Evolutionary conservation across 2,888 invertebrate species (phyloP).

Genomic region (Copidosoma aretas): DNA sequence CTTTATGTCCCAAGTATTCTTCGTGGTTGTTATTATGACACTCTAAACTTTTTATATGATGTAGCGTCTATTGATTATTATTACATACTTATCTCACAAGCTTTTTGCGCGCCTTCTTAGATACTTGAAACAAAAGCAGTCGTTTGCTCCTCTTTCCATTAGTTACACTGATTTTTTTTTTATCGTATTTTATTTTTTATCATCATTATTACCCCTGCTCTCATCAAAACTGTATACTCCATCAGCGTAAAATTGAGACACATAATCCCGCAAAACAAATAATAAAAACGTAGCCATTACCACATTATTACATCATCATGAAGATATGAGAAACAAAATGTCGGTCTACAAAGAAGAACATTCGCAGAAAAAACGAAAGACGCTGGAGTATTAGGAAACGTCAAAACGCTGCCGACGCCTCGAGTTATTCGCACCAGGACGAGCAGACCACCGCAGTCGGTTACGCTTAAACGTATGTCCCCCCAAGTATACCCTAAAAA

Average conservation of each 20-base stretch:
- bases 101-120: slow-evolving; percentile 22
- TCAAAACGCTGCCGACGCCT: slow-evolving; percentile 10
- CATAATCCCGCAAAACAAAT: no score
- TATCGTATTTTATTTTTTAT: neutral
- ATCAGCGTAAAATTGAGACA: no score
- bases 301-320: no score
- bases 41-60: neutral
- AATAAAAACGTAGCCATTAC: no score
- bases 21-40: neutral
- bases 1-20: neutral
- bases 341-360: neutral
- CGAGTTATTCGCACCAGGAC: slow-evolving; percentile 13
- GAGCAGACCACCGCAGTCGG: slow-evolving; percentile 10
- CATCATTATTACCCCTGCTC: no score
- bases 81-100: slow-evolving; percentile 26
- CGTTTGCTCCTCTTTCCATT: no score
- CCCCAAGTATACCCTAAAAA: no score
- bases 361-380: neutral
- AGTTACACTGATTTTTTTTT: slow-evolving; percentile 12
- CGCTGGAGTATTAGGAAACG: neutral
- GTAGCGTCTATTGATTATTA: neutral
- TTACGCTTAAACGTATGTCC: slow-evolving; percentile 35
- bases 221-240: no score
- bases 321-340: neutral
- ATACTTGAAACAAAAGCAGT: no score